These are phyloP conservation scores for Pholis gunnellus DNA, from an alignment of 2,113 vertebrate genomes.

Conservation along the genomic window DNA sequence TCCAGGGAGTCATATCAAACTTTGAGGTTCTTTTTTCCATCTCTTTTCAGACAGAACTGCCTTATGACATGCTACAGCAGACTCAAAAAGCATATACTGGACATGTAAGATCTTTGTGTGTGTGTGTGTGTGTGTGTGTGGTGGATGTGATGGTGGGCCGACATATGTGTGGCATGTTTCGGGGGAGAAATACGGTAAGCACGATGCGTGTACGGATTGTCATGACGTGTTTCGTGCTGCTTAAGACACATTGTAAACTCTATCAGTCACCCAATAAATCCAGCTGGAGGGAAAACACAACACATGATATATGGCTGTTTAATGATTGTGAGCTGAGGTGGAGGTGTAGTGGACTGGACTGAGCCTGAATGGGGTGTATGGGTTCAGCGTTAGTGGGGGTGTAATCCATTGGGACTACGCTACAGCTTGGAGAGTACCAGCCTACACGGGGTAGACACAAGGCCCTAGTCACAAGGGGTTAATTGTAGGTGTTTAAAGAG, in stretches of 20 bases:
- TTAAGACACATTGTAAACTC: constrained; percentile 78
- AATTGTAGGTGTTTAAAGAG: constrained; percentile 86
- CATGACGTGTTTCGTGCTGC: constrained; percentile 66
- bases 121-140: constrained; percentile 4
- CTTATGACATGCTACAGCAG: constrained; percentile 40
- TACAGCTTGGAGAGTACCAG: constrained; percentile 48
- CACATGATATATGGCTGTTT: constrained; percentile 74
- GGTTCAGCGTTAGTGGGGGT: constrained; percentile 49
- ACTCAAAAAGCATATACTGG: constrained; percentile 37
- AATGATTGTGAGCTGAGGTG: constrained; percentile 73
- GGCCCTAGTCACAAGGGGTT: constrained; percentile 83
- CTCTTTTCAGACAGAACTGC: constrained; percentile 47
- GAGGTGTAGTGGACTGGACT: constrained; percentile 63
- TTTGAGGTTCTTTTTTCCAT: constrained; percentile 15
- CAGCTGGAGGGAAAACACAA: constrained; percentile 75
- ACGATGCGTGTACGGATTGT: constrained; percentile 62
- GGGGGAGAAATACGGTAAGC: constrained; percentile 35
- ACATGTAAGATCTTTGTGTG: constrained; percentile 41
- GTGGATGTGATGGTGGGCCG: constrained; percentile 35
- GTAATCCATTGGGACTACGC: constrained; percentile 56
- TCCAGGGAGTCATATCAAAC: constrained; percentile 41
- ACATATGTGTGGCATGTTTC: constrained; percentile 37
- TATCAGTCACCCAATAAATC: constrained; percentile 83
- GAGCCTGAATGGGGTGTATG: constrained; percentile 59
- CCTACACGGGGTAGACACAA: constrained; percentile 73